Evolutionary conservation across 2,797 vertebrate species (phyloP), one percentile per base, ranked within the genome.

Genomic region (Enoplosus armatus): DNA sequence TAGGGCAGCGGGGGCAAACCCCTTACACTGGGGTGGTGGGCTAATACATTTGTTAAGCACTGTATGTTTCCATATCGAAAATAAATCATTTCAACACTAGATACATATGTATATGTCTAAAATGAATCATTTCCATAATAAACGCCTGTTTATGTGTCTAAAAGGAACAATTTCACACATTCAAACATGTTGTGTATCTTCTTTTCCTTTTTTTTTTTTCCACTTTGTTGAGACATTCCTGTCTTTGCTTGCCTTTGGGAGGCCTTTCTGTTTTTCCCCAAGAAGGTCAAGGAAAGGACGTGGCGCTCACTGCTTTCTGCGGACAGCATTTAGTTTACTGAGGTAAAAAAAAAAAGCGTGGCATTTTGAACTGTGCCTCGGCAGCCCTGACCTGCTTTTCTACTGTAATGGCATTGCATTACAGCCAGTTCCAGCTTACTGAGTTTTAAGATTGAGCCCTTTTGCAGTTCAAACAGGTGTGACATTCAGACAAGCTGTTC

Each of bases 391-490:
- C 92, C 93, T 85, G 89, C 79, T 92, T 91, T 85, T 86, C 62
- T 77, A 80, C 78, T 86, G 87, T 92, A 94, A 93, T 94, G 81
- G 86, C 83, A 85, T 88, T 85, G 90, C 84, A 95, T 95, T 93
- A 91, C 85, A 90, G 81, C 77, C 88, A 89, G 93, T 95, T 95
- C 92, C 94, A 94, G 92, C 82, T 94, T 94, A 93, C 83, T 95
- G 93, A 92, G 73, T 93, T 82, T 90, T 87, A 85, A 93, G 91
- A 95, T 94, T 93, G 92, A 94, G 91, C 87, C 88, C 89, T 95
- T n/a, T 94, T 90, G 83, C 87, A 84, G 89, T 93, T 91, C 87
- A 93, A 90, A 92, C 88, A 90, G 90, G 91, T 91, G 89, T 89
- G 90, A 94, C 93, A 92, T 93, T 94, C 89, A 91, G 86, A 89